phyloP scores from a whole-genome alignment of 2,113 vertebrate genomes.

The Gulo gulo region DNA sequence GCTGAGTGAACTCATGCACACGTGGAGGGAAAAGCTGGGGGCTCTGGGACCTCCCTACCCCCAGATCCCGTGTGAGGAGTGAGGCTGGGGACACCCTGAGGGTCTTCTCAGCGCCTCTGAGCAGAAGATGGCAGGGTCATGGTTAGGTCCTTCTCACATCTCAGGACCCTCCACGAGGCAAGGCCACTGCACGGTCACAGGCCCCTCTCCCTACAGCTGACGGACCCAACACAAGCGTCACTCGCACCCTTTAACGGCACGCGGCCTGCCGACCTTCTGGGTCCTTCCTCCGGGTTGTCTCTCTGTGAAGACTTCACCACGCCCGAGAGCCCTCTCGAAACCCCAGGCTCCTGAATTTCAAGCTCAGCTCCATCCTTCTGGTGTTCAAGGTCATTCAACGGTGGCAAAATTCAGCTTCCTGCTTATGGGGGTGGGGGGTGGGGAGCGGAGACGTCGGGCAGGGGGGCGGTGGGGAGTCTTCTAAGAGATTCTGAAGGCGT shows the following conservation, averaged over 20 bases:
- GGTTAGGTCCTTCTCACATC: neutral
- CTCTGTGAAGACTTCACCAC: neutral
- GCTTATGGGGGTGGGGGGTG: neutral
- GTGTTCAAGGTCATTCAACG: neutral
- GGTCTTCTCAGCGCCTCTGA: neutral
- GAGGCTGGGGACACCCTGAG: accelerated
- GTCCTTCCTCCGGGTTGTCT: neutral
- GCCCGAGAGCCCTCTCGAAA: neutral
- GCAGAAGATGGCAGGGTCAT: neutral
- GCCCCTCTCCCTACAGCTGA: accelerated
- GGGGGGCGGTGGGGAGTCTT: neutral
- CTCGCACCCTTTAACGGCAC: accelerated
- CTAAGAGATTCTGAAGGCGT: neutral
- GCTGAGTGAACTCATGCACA: neutral
- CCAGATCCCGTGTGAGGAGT: neutral
- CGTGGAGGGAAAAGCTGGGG: neutral
- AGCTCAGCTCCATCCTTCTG: neutral
- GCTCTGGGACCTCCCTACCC: neutral
- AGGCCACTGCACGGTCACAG: accelerated
- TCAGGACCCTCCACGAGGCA: neutral
- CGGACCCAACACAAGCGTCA: accelerated
- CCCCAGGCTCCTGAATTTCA: neutral
- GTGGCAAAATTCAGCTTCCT: constrained; percentile 40
- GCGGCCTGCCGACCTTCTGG: accelerated
- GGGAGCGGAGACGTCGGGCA: accelerated